phyloP scores from a whole-genome alignment of 2,113 vertebrate genomes.

The Clarias macrocephalus region DNA sequence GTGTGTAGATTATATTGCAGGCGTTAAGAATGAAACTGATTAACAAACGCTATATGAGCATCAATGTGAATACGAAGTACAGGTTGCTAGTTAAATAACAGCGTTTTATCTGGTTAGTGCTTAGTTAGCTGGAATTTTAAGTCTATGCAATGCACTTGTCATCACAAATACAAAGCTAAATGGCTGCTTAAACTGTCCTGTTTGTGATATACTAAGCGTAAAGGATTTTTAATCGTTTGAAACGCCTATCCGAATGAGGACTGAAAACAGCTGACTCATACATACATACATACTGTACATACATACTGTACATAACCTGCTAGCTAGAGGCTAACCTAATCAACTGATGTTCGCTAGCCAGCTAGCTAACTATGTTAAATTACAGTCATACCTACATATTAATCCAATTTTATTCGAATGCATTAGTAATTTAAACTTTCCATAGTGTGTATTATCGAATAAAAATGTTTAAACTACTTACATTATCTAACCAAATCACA shows the following conservation, averaged over 20 bases:
- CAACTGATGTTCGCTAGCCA: neutral
- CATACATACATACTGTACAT: neutral
- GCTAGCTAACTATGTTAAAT: neutral
- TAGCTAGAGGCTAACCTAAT: constrained; percentile 3
- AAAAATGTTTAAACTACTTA: neutral
- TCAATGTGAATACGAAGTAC: neutral
- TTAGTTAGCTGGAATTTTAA: neutral
- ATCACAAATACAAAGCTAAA: neutral
- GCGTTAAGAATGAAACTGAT: neutral
- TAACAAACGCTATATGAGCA: neutral
- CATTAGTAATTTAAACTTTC: neutral
- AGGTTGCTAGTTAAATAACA: neutral
- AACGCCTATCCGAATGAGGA: neutral
- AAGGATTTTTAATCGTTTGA: neutral
- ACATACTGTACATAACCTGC: neutral
- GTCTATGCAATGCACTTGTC: neutral
- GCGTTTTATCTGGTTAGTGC: neutral
- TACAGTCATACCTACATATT: neutral
- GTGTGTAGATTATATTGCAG: neutral
- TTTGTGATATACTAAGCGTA: neutral
- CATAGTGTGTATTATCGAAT: neutral
- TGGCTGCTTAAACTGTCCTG: neutral
- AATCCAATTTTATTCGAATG: neutral
- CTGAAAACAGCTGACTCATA: neutral
- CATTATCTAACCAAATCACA: neutral